Evolutionary conservation across 2,888 invertebrate species (phyloP), one percentile per base, ranked within the genome.

Genomic region (Tethea ocularis): DNA sequence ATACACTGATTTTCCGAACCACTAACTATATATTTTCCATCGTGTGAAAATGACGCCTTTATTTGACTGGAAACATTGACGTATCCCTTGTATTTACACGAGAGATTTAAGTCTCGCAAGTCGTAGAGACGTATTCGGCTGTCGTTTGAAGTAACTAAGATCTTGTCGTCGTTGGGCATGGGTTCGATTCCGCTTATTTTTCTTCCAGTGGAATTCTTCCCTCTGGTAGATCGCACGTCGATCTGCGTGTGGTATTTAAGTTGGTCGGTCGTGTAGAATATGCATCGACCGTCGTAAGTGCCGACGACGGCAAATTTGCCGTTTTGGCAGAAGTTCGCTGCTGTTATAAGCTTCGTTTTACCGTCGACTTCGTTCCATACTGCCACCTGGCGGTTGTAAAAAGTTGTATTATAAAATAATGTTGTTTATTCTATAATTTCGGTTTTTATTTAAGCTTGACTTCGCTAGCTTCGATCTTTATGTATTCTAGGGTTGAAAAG

Each of bases 261-360:
- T 84, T 99, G 99, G 94, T 99, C 99, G 0, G 99, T 99, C 41
- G 97, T 98, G 93, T 99, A 99, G 94, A 99, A 99, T 76, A 99
- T 98, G 87, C 99, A 99, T 52, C 99, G 95, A 0, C 99, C 99
- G 89, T 99, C 99, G 91, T 99, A 99, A 0, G 99, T 98, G 46
- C 99, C 99, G 0, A 99, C 98, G 0, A 99, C 99, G 0, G 99
- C 99, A 91, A 99, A 99, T 85, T 99, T 98, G 10, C 99, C 99
- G 92, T 99, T 98, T 84, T 98, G 97, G 79, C 98, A 99, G 91
- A 99, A 99, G 88, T 98, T 99, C 0, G 99, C 99, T 0, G 99
- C 98, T 0, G 99, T 99, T 81, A 99, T 99, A 13, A 99, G 94
- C 80, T 98, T 98, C 1, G 97, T 96, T 77, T 97, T 97, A n/a